Percentiles rank a stretch among this genome's conserved stretches.
phyloP scores from a whole-genome alignment of 37 sponge, comb jelly and placozoan species.

The Cliona cf. orientalis region DNA sequence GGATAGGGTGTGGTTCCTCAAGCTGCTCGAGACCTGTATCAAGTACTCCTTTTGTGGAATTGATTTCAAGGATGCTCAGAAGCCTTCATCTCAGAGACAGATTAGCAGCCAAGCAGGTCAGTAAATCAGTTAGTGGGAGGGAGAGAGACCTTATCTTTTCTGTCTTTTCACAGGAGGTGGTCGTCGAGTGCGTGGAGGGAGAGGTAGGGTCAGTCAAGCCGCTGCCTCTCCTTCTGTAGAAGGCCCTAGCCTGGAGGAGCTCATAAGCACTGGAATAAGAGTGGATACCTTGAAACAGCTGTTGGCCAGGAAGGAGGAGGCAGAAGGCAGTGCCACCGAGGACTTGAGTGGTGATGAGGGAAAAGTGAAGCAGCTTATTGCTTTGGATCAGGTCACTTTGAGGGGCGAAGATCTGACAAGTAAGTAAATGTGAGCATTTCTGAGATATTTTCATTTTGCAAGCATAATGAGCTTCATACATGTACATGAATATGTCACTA shows the following conservation, averaged over 20 bases:
- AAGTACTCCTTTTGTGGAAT: constrained; percentile 78
- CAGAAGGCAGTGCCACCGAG: neutral
- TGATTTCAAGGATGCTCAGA: too few species aligned
- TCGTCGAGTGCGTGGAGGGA: constrained; percentile 6
- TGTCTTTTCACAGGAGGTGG: constrained; percentile 10
- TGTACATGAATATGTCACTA: neutral
- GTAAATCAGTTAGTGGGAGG: too few species aligned
- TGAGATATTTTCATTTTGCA: neutral
- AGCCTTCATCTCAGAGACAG: too few species aligned
- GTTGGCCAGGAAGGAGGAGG: neutral
- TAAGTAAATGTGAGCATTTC: neutral
- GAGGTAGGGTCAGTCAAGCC: constrained; percentile 3
- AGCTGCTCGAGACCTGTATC: constrained; percentile 59
- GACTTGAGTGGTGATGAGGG: neutral
- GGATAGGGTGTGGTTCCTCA: constrained; percentile 70
- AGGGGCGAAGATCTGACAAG: constrained; percentile 79
- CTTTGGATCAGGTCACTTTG: constrained; percentile 55
- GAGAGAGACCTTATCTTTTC: too few species aligned
- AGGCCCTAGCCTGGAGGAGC: constrained; percentile 17
- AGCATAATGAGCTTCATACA: neutral
- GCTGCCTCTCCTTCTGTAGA: neutral
- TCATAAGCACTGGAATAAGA: constrained; percentile 27
- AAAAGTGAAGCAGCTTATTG: constrained; percentile 12
- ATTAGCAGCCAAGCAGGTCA: too few species aligned
- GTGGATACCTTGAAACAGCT: constrained; percentile 32